Base-by-base conservation (phyloP, 2,797 vertebrate genomes). In the Sarcophilus harrisii region DNA sequence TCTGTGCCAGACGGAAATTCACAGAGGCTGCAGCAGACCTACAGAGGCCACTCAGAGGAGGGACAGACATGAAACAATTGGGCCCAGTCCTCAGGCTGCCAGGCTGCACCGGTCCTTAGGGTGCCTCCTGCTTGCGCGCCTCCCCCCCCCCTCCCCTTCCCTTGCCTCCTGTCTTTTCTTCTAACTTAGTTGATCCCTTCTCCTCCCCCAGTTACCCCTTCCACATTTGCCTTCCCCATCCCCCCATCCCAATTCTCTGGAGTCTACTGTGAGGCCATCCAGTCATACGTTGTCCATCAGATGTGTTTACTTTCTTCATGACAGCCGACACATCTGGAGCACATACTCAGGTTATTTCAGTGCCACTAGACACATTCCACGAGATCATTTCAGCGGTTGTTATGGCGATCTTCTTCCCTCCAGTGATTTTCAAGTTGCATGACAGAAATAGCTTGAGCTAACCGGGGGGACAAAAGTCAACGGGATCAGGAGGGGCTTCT, bases 251-350 rank as follows among this genome's bases (percentile, higher is more conserved):
- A 97, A 98, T 98, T 98, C 99, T 98, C 99, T 98, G 97, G 99
- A 99, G 98, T 99, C 98, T 98, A 98, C 99, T 97, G 97, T 99
- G 99, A 99, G 99, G 99, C 99, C 99, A 99, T 99, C 99, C 99
- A 99, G 99, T 99, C 99, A 99, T 99, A 99, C 99, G 98, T 99
- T 99, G 99, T 99, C 99, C 99, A 99, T 99, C 99, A 99, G 99
- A 99, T 99, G 98, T 99, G 99, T 99, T 99, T 99, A 99, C 99
- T 99, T 99, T 99, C 99, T 99, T 99, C 98, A 98, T 99, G 99
- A 99, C 99, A 99, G 99, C 99, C 99, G 99, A 99, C 99, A 99
- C 99, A 99, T 99, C 99, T 99, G 99, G 99, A 99, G 99, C 99
- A 98, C 99, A 99, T 99, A 99, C 99, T 99, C 99, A 99, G 99